Evolutionary conservation across 2,888 invertebrate species (phyloP).

Genomic region (Galerucella pusilla): DNA sequence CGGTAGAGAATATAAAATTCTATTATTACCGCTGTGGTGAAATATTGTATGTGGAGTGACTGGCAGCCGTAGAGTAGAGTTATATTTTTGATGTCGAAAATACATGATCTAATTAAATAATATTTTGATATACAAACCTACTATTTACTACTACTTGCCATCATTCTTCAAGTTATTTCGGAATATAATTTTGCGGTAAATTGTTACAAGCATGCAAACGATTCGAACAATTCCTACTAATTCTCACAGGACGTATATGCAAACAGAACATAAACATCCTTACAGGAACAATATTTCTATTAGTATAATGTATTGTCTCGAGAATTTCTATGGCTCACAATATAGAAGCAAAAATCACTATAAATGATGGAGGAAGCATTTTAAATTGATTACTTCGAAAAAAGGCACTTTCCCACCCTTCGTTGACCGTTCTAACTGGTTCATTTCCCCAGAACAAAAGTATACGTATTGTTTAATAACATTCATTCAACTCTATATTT

Average conservation of each 20-base stretch:
- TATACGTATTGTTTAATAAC: too few species aligned
- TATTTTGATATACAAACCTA: constrained; percentile 17
- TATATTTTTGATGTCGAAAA: constrained; percentile 21
- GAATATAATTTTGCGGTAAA: constrained; percentile 13
- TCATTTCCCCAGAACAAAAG: too few species aligned
- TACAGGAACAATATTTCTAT: not conserved
- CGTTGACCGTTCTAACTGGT: too few species aligned
- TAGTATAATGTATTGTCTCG: not conserved
- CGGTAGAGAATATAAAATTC: constrained; percentile 45
- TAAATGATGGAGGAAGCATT: too few species aligned
- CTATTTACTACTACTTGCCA: not conserved
- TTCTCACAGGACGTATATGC: constrained; percentile 3
- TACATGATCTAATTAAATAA: constrained; percentile 14
- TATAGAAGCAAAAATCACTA: too few species aligned
- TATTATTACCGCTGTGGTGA: constrained; percentile 26
- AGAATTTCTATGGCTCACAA: not conserved
- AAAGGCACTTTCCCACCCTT: too few species aligned
- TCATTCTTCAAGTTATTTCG: constrained; percentile 17
- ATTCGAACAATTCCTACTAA: constrained; percentile 13
- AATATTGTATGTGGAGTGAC: constrained; percentile 14
- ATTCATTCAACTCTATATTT: too few species aligned
- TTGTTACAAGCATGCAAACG: constrained; percentile 15
- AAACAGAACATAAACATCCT: constrained; percentile 9
- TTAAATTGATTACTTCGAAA: too few species aligned
- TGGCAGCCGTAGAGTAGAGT: constrained; percentile 20